phyloP scores from a whole-genome alignment of 2,113 vertebrate species.

The Vulpes ferrilata region DNA sequence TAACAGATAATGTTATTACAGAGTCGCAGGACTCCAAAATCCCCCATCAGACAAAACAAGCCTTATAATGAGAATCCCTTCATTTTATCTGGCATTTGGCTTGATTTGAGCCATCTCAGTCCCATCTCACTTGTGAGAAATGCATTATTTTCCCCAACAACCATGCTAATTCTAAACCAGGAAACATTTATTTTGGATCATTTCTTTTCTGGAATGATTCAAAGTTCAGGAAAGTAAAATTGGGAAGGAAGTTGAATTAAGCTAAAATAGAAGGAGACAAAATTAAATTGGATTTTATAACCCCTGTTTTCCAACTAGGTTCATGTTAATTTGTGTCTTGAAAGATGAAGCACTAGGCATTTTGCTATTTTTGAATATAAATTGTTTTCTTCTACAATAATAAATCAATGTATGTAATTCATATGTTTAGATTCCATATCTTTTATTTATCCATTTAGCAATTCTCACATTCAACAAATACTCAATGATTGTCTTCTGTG shows the following conservation, averaged over 20 bases:
- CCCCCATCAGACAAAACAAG: slow-evolving; percentile 60
- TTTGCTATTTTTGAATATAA: slow-evolving; percentile 41
- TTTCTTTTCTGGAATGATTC: slow-evolving; percentile 76
- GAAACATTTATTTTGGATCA: slow-evolving; percentile 79
- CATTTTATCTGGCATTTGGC: slow-evolving; percentile 67
- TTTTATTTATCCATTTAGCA: slow-evolving; percentile 23
- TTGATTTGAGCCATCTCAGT: slow-evolving; percentile 64
- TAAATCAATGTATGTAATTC: background rate
- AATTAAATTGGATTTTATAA: slow-evolving; percentile 79
- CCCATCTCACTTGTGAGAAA: slow-evolving; percentile 34
- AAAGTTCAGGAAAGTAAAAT: slow-evolving; percentile 74
- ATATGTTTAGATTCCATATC: background rate
- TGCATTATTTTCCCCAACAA: slow-evolving; percentile 73
- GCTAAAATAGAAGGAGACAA: slow-evolving; percentile 69
- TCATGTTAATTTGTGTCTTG: slow-evolving; percentile 82
- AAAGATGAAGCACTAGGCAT: slow-evolving; percentile 69
- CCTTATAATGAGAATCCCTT: slow-evolving; percentile 76
- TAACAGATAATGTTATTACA: slow-evolving; percentile 82
- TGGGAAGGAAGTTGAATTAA: slow-evolving; percentile 83
- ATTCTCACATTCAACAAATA: background rate
- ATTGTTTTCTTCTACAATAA: slow-evolving; percentile 2
- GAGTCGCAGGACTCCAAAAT: slow-evolving; percentile 78
- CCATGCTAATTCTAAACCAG: slow-evolving; percentile 62
- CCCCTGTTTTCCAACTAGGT: slow-evolving; percentile 70
- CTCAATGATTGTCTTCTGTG: background rate